phyloP scores from a whole-genome alignment of 2,113 vertebrate species.

The Serranochromis macrocephalus region DNA sequence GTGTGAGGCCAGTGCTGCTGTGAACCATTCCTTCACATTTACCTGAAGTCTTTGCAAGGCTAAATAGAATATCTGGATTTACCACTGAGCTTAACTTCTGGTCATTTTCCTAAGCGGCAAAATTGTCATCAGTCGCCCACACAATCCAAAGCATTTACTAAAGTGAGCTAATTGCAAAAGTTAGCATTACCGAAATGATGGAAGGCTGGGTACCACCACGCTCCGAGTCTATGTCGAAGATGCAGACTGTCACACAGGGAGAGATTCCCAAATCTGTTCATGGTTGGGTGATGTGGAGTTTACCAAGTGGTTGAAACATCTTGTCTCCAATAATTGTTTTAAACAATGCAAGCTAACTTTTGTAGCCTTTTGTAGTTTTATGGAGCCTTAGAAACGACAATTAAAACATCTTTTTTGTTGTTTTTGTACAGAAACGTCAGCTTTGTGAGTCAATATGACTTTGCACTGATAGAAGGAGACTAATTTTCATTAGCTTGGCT shows the following conservation, averaged over 20 bases:
- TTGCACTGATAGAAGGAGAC: background rate
- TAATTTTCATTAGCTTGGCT: background rate
- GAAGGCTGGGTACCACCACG: background rate
- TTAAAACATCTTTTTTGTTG: background rate
- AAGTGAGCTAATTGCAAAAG: background rate
- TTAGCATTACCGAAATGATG: background rate
- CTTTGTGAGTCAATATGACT: background rate
- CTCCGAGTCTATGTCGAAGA: fast-evolving
- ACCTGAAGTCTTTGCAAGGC: background rate
- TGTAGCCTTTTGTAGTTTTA: background rate
- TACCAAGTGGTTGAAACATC: background rate
- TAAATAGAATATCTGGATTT: background rate
- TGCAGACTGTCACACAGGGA: background rate
- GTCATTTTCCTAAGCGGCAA: background rate
- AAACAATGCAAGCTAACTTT: background rate
- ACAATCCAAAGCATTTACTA: background rate
- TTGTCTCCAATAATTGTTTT: background rate
- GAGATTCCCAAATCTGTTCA: background rate
- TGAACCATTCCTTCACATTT: background rate
- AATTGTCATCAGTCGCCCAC: background rate
- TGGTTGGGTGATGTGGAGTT: background rate
- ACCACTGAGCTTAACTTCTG: background rate
- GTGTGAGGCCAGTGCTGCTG: background rate
- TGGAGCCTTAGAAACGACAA: fast-evolving
- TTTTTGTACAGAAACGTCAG: background rate